Percentiles rank a stretch among this genome's conserved stretches.
Conservation (phyloP, 2,113 vertebrate species). For the Leptocoma aspasia region DNA sequence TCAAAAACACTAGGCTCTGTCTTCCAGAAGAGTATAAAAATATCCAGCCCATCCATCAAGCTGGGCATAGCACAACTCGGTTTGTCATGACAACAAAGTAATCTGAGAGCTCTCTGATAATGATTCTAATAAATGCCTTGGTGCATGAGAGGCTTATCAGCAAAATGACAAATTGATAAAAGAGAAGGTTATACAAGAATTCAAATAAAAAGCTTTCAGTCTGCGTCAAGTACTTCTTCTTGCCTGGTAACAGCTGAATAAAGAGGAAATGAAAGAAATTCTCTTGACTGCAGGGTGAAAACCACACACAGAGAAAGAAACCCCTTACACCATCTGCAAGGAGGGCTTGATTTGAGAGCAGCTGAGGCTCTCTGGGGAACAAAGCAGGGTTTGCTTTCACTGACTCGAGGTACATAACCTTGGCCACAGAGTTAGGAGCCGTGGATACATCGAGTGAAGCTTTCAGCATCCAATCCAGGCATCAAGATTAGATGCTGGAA, state of each 20-base stretch:
- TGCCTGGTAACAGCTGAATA: slow-evolving; percentile 2
- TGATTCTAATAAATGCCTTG: slow-evolving; percentile 56
- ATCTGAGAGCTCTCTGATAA: slow-evolving; percentile 48
- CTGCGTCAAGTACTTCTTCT: slow-evolving; percentile 24
- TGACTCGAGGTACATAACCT: not conserved
- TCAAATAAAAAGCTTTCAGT: slow-evolving; percentile 32
- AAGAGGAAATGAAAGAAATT: slow-evolving; percentile 30
- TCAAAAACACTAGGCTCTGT: not conserved
- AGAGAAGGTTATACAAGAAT: slow-evolving; percentile 42
- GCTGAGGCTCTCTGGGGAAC: not conserved
- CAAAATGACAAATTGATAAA: slow-evolving; percentile 62
- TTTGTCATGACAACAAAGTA: slow-evolving; percentile 63
- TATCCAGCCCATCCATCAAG: slow-evolving; percentile 35
- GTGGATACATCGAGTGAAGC: not conserved
- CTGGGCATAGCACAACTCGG: slow-evolving; percentile 4
- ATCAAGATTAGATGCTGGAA: not conserved
- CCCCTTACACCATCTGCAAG: not conserved
- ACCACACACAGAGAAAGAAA: not conserved
- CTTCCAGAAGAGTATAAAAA: slow-evolving; percentile 3
- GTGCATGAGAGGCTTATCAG: slow-evolving; percentile 49
- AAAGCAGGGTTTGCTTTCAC: not conserved
- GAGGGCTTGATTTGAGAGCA: not conserved
- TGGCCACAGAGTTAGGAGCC: not conserved
- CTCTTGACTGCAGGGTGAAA: slow-evolving; percentile 11
- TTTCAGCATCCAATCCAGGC: not conserved